These are phyloP conservation scores for Tragulus kanchil DNA, from an alignment of 2,113 vertebrate genomes.

Conservation along the genomic window DNA sequence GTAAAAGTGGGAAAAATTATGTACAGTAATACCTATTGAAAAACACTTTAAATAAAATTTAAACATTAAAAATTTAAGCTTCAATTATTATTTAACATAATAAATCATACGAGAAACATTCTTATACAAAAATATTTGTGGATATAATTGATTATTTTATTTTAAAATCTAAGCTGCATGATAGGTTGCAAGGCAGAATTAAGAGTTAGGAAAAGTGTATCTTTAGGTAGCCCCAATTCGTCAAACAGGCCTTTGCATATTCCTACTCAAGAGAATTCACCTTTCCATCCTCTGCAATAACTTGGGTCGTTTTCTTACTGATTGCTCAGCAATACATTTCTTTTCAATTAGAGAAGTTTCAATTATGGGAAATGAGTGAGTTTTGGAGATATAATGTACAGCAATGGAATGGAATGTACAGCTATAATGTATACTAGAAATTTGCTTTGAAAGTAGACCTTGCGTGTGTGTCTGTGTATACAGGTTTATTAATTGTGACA, in stretches of 20 bases:
- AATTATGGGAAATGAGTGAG: neutral
- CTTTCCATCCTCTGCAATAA: neutral
- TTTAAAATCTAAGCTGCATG: neutral
- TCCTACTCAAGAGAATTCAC: neutral
- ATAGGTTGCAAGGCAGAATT: neutral
- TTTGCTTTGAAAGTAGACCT: neutral
- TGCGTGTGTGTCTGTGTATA: neutral
- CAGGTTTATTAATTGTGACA: neutral
- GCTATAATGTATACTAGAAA: neutral
- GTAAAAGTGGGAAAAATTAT: neutral
- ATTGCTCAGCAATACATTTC: neutral
- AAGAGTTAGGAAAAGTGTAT: neutral
- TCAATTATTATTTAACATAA: constrained; percentile 8
- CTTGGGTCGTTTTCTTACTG: neutral
- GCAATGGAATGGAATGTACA: neutral
- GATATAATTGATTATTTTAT: neutral
- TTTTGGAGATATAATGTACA: neutral
- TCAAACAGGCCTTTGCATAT: neutral
- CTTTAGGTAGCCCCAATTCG: neutral
- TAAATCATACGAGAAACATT: neutral
- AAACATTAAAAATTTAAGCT: neutral
- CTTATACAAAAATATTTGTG: neutral
- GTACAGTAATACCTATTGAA: neutral
- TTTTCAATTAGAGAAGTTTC: constrained; percentile 3
- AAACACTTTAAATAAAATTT: neutral